Conservation (phyloP, 2,113 vertebrate genomes). For the Rhinolophus sinicus region DNA sequence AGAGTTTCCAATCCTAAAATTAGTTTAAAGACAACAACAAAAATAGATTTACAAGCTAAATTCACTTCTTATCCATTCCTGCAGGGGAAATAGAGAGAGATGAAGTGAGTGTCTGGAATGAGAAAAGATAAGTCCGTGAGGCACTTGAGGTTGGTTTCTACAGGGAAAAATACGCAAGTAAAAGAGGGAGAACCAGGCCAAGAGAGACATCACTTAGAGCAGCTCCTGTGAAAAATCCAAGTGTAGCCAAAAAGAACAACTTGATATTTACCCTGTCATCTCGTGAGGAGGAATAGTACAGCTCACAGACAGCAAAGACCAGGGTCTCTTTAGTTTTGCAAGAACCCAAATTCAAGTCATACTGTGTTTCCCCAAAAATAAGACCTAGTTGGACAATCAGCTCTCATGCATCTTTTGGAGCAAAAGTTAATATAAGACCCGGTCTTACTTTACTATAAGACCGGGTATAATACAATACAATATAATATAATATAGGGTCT, state of each 20-base stretch:
- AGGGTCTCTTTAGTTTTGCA: neutral
- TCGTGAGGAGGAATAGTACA: accelerated
- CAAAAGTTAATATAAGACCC: too few species aligned
- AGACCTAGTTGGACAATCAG: too few species aligned
- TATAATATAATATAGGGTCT: too few species aligned
- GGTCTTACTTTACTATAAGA: too few species aligned
- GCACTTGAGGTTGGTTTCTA: neutral
- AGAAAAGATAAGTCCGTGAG: neutral
- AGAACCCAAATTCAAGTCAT: neutral
- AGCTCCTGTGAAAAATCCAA: neutral
- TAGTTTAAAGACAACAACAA: neutral
- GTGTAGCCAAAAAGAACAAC: accelerated
- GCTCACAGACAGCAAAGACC: too few species aligned
- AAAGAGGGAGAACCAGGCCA: accelerated
- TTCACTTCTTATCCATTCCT: neutral
- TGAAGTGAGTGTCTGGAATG: neutral
- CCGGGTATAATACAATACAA: too few species aligned
- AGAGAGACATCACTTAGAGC: accelerated
- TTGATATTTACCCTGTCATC: neutral
- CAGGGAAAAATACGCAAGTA: neutral
- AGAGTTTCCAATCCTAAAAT: slow-evolving; percentile 39
- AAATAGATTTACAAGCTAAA: slow-evolving; percentile 30
- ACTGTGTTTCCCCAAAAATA: too few species aligned
- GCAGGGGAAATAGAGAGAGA: neutral
- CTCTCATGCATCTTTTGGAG: too few species aligned